These are phyloP conservation scores for Hermaeophaga mercurialis DNA, from an alignment of 2,888 invertebrate species.

Conservation along the genomic window DNA sequence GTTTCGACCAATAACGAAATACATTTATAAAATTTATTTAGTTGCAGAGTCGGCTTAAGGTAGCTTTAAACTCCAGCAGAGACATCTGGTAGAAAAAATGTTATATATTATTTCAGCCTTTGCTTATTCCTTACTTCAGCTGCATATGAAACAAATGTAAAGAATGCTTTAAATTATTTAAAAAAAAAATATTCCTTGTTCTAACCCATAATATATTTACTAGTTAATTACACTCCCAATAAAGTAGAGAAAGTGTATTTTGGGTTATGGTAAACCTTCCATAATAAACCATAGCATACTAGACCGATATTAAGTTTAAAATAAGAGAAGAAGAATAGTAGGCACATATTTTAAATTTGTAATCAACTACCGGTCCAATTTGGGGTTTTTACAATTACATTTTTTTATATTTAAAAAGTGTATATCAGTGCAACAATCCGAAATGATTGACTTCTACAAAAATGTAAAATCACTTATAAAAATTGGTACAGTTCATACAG, in stretches of 20 bases:
- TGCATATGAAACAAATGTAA: too few species aligned
- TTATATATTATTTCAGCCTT: too few species aligned
- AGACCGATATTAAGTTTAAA: background rate
- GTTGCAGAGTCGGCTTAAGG: too few species aligned
- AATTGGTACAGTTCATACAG: constrained; percentile 70
- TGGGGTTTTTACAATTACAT: background rate
- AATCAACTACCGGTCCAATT: background rate
- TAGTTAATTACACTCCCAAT: too few species aligned
- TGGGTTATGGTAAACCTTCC: too few species aligned
- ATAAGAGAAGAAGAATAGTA: constrained; percentile 9
- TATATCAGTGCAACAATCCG: background rate
- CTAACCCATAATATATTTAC: too few species aligned
- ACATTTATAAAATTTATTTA: background rate
- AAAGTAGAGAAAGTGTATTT: too few species aligned
- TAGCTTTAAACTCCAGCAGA: too few species aligned
- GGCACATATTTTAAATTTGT: background rate
- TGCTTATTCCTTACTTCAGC: too few species aligned
- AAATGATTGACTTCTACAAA: constrained; percentile 70
- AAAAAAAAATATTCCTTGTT: too few species aligned
- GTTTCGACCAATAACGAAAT: background rate
- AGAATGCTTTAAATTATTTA: too few species aligned
- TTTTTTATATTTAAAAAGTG: background rate
- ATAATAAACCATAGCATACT: too few species aligned
- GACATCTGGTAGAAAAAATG: background rate
- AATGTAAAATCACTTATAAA: constrained; percentile 71